Conservation (phyloP, 2,113 vertebrate genomes). For the Rhipidura dahli region DNA sequence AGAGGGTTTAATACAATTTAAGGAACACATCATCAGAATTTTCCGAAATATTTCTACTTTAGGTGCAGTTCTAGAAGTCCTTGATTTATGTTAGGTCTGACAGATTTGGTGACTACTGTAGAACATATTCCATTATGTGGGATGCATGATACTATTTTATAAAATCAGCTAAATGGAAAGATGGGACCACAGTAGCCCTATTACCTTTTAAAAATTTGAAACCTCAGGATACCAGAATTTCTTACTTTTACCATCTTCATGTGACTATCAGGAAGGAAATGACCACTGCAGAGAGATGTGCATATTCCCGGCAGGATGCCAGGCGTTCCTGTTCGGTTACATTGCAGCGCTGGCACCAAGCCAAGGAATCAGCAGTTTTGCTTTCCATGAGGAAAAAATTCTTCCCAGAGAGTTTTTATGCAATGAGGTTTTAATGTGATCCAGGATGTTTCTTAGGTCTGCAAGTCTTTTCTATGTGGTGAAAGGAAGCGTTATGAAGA, state of each 20-base stretch:
- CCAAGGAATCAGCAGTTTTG: not conserved
- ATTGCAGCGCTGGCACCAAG: not conserved
- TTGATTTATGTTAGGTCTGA: not conserved
- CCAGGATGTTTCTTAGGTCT: not conserved
- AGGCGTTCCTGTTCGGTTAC: not conserved
- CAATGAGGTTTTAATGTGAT: conserved; percentile 9
- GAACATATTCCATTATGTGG: not conserved
- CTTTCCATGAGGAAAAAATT: not conserved
- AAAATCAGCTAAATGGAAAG: not conserved
- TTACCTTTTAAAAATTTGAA: not conserved
- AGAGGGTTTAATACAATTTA: not conserved
- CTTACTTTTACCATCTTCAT: not conserved
- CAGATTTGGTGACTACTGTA: not conserved
- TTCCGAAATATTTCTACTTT: not conserved
- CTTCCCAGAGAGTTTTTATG: not conserved
- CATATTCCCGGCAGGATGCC: not conserved
- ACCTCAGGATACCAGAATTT: not conserved
- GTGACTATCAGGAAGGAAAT: not conserved
- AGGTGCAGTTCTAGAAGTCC: not conserved
- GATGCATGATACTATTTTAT: not conserved
- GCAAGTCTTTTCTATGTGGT: not conserved
- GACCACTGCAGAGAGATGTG: not conserved
- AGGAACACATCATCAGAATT: not conserved
- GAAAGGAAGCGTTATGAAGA: not conserved
- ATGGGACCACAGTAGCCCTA: not conserved